phyloP scores from a whole-genome alignment of 2,888 invertebrate species.

The Drosophila longiperda region DNA sequence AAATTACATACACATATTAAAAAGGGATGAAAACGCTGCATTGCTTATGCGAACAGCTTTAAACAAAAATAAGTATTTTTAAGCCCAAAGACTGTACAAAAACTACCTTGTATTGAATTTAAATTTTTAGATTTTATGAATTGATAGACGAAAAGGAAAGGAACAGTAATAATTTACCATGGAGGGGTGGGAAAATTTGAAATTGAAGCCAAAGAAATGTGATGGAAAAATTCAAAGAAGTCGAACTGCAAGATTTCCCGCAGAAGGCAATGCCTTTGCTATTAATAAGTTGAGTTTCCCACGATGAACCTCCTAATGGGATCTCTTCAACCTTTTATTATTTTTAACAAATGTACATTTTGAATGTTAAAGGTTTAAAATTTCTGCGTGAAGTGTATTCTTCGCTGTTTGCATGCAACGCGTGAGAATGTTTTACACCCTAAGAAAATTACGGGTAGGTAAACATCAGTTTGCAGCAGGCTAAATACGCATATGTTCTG shows the following conservation, averaged over 20 bases:
- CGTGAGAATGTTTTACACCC: constrained; percentile 70
- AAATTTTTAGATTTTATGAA: constrained; percentile 44
- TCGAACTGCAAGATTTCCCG: constrained; percentile 36
- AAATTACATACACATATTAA: background rate
- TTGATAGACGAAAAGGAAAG: constrained; percentile 49
- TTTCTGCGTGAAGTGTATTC: constrained; percentile 2
- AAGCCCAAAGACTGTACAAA: background rate
- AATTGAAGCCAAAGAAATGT: constrained; percentile 24
- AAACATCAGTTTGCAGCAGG: constrained; percentile 47
- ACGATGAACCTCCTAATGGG: constrained; percentile 25
- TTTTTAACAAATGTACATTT: constrained; percentile 54
- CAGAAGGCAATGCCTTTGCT: constrained; percentile 23
- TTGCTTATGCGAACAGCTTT: too few species aligned
- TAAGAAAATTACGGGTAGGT: constrained; percentile 46
- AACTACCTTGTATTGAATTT: constrained; percentile 4
- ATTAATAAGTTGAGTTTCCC: constrained; percentile 21
- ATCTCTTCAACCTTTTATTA: constrained; percentile 32
- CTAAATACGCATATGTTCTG: background rate
- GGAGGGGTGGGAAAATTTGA: constrained; percentile 33
- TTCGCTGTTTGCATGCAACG: constrained; percentile 40
- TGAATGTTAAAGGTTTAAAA: constrained; percentile 24
- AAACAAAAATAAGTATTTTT: constrained; percentile 3
- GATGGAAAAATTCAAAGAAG: constrained; percentile 29
- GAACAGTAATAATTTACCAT: constrained; percentile 9
- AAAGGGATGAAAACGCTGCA: constrained; percentile 49